Conservation (phyloP, 2,797 vertebrate genomes). For the Macroramphosus scolopax region DNA sequence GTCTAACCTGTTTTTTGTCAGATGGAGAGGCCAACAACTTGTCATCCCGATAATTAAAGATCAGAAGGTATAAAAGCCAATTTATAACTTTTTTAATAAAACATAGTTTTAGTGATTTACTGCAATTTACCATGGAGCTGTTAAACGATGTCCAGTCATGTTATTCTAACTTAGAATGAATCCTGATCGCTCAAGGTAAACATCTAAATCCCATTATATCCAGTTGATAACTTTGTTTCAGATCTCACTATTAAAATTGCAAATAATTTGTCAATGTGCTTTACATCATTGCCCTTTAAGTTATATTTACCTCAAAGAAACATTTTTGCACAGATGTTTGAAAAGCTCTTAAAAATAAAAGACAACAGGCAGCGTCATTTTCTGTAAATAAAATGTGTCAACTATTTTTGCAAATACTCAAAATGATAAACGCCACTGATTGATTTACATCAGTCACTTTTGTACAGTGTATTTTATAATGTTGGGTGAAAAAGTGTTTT, state of each 20-base stretch:
- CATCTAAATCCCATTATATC: no score
- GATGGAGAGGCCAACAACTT: no score
- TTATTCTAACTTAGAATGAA: no score
- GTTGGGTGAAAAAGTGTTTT: constrained; percentile 50
- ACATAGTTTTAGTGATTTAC: no score
- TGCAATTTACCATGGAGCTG: no score
- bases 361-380: constrained; percentile 10
- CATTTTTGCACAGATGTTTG: constrained; percentile 46
- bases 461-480: constrained; percentile 67
- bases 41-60: no score
- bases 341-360: constrained; percentile 29
- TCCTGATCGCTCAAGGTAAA: no score
- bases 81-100: no score
- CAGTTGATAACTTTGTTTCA: no score
- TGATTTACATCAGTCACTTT: constrained; percentile 28
- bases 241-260: constrained; percentile 9
- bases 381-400: constrained; percentile 60
- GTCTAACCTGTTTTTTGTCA: no score
- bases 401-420: constrained; percentile 59
- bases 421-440: constrained; percentile 49
- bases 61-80: no score
- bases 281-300: constrained; percentile 8
- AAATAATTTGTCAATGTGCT: constrained; percentile 3
- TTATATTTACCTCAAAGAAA: constrained; percentile 38
- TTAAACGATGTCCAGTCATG: no score